Percentiles rank a stretch among this genome's conserved stretches.
phyloP scores from a whole-genome alignment of 2,797 vertebrate genomes.

The Sardinella longiceps region DNA sequence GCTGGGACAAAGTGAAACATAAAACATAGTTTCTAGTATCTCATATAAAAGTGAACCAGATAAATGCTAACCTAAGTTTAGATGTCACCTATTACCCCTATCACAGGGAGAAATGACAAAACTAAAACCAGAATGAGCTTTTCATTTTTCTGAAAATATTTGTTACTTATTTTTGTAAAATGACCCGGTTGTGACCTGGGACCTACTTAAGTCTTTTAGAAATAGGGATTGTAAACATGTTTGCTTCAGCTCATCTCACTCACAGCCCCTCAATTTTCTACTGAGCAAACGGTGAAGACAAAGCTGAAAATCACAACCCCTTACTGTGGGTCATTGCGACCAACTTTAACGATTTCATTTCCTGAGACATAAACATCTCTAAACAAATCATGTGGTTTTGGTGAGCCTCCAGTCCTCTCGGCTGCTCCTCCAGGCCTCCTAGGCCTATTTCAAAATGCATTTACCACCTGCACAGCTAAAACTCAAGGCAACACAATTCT shows the following conservation, averaged over 20 bases:
- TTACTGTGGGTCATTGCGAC: background rate
- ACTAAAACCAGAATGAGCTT: too few relatives aligned
- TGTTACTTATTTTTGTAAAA: too few relatives aligned
- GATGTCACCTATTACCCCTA: too few relatives aligned
- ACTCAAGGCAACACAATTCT: too few relatives aligned
- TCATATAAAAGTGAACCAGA: too few relatives aligned
- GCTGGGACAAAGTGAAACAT: background rate
- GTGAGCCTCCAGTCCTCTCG: background rate
- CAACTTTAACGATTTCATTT: background rate
- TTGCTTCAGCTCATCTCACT: background rate
- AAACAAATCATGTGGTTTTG: background rate
- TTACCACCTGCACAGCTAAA: too few relatives aligned
- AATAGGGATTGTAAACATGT: background rate
- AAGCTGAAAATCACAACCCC: background rate
- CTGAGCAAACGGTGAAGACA: background rate
- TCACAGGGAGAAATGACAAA: too few relatives aligned
- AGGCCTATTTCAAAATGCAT: background rate
- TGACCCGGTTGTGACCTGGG: too few relatives aligned
- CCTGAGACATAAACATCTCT: background rate
- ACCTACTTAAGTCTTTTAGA: background rate
- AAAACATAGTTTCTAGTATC: too few relatives aligned
- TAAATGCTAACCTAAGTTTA: too few relatives aligned
- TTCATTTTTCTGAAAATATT: too few relatives aligned
- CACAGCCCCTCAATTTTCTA: background rate
- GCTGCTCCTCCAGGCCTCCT: background rate